phyloP scores from a whole-genome alignment of 2,888 invertebrate species.

The Drosophila cyrtoloma region DNA sequence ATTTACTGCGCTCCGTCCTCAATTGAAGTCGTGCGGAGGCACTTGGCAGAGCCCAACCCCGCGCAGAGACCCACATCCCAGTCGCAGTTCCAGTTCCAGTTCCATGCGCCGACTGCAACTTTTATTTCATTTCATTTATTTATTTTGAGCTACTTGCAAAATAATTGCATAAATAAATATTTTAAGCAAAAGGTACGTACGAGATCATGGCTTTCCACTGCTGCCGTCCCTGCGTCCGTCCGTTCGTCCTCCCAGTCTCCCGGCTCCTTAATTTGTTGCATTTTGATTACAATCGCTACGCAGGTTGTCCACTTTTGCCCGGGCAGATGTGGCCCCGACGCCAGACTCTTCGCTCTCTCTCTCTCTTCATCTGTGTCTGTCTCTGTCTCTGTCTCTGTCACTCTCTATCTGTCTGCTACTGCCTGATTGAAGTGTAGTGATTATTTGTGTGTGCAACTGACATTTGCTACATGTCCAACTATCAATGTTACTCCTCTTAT shows the following conservation, averaged over 20 bases:
- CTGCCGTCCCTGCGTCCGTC: slow-evolving; percentile 12
- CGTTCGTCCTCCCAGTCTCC: slow-evolving; percentile 33
- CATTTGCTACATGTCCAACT: slow-evolving; percentile 56
- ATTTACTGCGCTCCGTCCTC: slow-evolving; percentile 75
- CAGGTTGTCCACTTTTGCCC: slow-evolving; percentile 41
- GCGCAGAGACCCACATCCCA: slow-evolving; percentile 3
- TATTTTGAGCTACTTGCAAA: slow-evolving; percentile 83
- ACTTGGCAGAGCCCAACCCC: slow-evolving; percentile 45
- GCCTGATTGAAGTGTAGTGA: slow-evolving; percentile 76
- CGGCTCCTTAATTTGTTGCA: slow-evolving; percentile 77
- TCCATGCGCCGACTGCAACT: slow-evolving; percentile 47
- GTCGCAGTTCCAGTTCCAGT: slow-evolving; percentile 21
- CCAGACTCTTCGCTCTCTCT: slow-evolving; percentile 2
- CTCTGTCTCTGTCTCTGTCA: slow-evolving; percentile 1
- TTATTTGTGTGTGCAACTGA: slow-evolving; percentile 55
- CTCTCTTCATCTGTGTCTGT: neutral
- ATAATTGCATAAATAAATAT: slow-evolving; percentile 84
- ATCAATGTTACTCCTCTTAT: slow-evolving; percentile 34
- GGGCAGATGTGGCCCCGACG: slow-evolving; percentile 64
- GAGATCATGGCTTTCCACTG: slow-evolving; percentile 25
- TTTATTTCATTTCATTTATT: slow-evolving; percentile 82
- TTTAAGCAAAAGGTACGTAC: slow-evolving; percentile 74
- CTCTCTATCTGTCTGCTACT: slow-evolving; percentile 7
- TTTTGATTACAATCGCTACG: slow-evolving; percentile 78
- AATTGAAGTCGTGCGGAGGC: slow-evolving; percentile 74